phyloP scores from a whole-genome alignment of 2,113 vertebrate genomes.

The Lamprotornis superbus region DNA sequence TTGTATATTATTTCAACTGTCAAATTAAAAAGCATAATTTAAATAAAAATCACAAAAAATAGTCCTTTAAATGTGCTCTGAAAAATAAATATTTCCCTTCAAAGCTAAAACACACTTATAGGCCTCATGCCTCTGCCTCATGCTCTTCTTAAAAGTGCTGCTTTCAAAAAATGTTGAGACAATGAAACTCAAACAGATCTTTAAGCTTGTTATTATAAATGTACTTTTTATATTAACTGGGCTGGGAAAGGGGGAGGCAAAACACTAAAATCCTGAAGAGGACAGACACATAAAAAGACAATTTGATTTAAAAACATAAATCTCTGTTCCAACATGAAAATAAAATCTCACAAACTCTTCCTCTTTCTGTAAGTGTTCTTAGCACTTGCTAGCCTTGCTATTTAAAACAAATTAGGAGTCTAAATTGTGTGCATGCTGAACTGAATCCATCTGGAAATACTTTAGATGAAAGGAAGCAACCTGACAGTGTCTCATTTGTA shows the following conservation, averaged over 20 bases:
- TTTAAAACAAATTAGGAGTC: background rate
- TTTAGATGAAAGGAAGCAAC: background rate
- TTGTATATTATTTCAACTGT: background rate
- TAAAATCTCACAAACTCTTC: background rate
- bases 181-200: background rate
- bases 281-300: background rate
- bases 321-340: background rate
- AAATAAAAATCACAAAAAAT: background rate
- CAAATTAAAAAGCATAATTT: background rate
- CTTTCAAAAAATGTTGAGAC: background rate
- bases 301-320: background rate
- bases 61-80: background rate
- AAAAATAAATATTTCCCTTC: background rate
- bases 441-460: background rate
- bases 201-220: background rate
- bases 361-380: background rate
- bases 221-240: background rate
- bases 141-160: background rate
- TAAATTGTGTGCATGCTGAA: background rate
- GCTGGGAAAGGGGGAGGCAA: accelerated
- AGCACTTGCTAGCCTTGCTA: background rate
- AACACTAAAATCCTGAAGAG: background rate
- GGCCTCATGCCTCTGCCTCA: background rate
- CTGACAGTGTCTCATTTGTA: background rate
- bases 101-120: background rate